These are phyloP conservation scores for Lycaon pictus DNA, from an alignment of 2,113 vertebrate species.

Conservation along the genomic window DNA sequence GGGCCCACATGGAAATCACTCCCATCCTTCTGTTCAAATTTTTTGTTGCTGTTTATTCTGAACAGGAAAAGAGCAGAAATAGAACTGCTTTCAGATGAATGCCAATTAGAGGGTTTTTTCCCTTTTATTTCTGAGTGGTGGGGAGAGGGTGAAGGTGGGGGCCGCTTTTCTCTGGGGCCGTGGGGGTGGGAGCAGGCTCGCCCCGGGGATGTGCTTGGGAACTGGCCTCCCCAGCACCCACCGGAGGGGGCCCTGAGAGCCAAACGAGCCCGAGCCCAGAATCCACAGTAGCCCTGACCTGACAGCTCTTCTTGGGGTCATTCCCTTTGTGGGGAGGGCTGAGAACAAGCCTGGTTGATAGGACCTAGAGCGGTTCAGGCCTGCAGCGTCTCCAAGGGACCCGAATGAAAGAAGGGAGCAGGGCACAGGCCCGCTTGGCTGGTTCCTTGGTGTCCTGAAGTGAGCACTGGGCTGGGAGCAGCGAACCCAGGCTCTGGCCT, in stretches of 20 bases:
- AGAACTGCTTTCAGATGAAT: slow-evolving; percentile 72
- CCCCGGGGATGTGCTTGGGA: not conserved
- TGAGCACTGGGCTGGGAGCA: not conserved
- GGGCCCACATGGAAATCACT: slow-evolving; percentile 65
- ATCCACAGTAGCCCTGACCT: not conserved
- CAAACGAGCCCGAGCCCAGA: not conserved
- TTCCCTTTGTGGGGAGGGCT: not conserved
- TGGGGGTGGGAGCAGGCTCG: not conserved
- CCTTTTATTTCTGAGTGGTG: not conserved
- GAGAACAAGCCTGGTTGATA: not conserved
- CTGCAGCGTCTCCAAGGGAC: not conserved
- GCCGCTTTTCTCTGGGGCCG: not conserved
- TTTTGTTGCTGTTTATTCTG: slow-evolving; percentile 12
- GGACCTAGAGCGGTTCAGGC: not conserved
- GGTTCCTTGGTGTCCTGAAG: not conserved
- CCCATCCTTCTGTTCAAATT: slow-evolving; percentile 61
- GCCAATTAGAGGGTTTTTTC: not conserved
- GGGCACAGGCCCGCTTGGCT: no score
- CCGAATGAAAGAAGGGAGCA: not conserved
- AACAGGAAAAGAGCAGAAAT: slow-evolving; percentile 76
- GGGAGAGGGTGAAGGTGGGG: not conserved
- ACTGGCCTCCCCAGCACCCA: not conserved
- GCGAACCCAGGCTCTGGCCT: not conserved
- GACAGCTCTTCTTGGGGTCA: not conserved
- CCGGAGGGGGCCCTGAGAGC: not conserved